Conservation (phyloP, 2,888 invertebrate genomes). For the Lasioglossum oenotherae region DNA sequence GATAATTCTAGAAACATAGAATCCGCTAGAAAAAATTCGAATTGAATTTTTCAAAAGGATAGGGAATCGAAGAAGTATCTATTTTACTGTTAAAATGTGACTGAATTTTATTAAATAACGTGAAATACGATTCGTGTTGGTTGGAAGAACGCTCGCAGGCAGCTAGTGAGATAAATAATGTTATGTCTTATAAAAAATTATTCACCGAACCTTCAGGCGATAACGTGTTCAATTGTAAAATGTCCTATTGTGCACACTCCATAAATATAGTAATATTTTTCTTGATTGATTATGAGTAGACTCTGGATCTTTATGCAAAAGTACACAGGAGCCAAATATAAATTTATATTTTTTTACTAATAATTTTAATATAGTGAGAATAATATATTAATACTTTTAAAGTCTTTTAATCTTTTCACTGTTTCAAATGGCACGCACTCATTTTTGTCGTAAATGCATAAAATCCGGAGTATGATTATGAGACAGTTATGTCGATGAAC, state of each 20-base stretch:
- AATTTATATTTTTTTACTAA: no score
- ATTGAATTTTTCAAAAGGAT: neutral
- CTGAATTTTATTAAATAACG: neutral
- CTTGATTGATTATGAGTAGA: neutral
- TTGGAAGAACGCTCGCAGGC: neutral
- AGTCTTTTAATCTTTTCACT: no score
- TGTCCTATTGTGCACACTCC: neutral
- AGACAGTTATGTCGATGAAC: neutral
- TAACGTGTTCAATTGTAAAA: neutral
- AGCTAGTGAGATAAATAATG: neutral
- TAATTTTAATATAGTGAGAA: no score
- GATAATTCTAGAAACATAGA: neutral
- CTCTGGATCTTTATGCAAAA: no score
- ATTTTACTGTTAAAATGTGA: neutral
- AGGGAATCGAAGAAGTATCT: neutral
- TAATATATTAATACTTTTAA: no score
- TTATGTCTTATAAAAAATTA: neutral
- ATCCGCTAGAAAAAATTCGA: neutral
- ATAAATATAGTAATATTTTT: neutral
- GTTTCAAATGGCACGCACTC: no score
- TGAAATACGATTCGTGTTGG: neutral
- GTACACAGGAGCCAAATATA: no score
- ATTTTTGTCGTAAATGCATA: no score
- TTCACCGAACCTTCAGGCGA: constrained; percentile 3
- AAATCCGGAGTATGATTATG: neutral